Percentiles rank a stretch among this genome's conserved stretches.
phyloP scores from a whole-genome alignment of 2,888 invertebrate genomes.

The Scaptomyza parva region DNA sequence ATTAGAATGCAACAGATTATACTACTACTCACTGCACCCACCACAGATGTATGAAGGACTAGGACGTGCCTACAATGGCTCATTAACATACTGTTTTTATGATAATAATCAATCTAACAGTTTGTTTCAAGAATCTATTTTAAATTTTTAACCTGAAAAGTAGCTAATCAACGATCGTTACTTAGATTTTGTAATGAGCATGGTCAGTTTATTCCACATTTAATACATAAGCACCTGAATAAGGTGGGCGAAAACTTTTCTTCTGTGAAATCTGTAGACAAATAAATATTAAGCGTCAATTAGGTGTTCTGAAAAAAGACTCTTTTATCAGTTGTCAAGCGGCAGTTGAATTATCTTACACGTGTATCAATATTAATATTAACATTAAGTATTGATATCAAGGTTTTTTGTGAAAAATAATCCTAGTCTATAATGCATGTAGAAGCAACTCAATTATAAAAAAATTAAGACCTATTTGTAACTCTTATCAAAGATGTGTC shows the following conservation, averaged over 20 bases:
- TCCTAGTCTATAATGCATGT: too few species aligned
- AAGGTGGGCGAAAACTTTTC: constrained; percentile 2
- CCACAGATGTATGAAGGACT: background rate
- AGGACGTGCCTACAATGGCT: constrained; percentile 36
- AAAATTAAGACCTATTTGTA: too few species aligned
- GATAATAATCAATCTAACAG: constrained; percentile 1
- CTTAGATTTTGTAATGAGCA: background rate
- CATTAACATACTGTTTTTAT: constrained; percentile 17
- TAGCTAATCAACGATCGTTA: constrained; percentile 3
- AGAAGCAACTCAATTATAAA: too few species aligned
- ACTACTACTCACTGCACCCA: constrained; percentile 10
- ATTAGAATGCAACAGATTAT: constrained; percentile 12
- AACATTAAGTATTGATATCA: background rate
- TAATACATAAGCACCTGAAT: background rate
- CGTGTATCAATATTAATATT: background rate
- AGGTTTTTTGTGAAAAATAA: background rate
- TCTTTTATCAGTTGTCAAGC: constrained; percentile 8
- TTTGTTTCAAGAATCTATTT: constrained; percentile 1
- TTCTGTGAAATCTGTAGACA: background rate
- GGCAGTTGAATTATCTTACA: constrained; percentile 37
- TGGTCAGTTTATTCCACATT: constrained; percentile 1
- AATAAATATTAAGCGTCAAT: background rate
- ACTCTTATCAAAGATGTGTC: too few species aligned
- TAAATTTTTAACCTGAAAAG: constrained; percentile 1
- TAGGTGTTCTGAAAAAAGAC: background rate